Evolutionary conservation across 2,888 invertebrate genomes (phyloP).

Genomic region (Meliscaeva auricollis): DNA sequence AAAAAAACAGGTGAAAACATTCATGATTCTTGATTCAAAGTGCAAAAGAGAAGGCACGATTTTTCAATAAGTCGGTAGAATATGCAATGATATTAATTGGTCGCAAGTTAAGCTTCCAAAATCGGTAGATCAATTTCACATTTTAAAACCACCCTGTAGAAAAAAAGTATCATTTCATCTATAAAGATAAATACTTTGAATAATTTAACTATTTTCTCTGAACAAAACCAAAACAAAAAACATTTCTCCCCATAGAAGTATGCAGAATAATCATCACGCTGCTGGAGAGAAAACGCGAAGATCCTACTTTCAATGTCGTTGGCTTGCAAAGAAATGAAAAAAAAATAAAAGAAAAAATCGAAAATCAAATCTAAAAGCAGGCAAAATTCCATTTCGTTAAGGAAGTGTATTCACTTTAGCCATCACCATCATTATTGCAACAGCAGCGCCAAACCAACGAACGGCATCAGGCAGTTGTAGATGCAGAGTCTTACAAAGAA

Average conservation of each 20-base stretch:
- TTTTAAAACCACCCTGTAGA: background rate
- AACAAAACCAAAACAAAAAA: background rate
- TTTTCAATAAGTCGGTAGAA: too few relatives aligned
- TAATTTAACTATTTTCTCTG: background rate
- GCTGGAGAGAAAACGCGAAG: conserved; percentile 41
- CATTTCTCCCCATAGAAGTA: background rate
- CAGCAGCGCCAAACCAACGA: background rate
- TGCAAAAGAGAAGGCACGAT: too few relatives aligned
- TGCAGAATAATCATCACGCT: background rate
- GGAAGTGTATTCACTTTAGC: conserved; percentile 63
- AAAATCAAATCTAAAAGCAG: conserved; percentile 52
- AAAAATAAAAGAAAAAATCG: background rate
- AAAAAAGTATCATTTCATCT: background rate
- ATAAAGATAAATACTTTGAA: background rate
- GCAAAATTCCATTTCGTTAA: conserved; percentile 57
- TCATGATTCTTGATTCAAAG: too few relatives aligned
- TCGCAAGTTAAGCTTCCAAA: too few relatives aligned
- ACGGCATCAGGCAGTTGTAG: background rate
- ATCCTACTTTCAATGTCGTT: conserved; percentile 68
- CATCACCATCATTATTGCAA: conserved; percentile 27
- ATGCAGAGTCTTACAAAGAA: conserved; percentile 37
- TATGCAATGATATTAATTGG: too few relatives aligned
- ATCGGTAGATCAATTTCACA: too few relatives aligned
- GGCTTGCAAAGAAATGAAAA: conserved; percentile 27
- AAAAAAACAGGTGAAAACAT: too few relatives aligned